Evolutionary conservation across 2,888 invertebrate genomes (phyloP).

Genomic region (Mythimna ferrago): DNA sequence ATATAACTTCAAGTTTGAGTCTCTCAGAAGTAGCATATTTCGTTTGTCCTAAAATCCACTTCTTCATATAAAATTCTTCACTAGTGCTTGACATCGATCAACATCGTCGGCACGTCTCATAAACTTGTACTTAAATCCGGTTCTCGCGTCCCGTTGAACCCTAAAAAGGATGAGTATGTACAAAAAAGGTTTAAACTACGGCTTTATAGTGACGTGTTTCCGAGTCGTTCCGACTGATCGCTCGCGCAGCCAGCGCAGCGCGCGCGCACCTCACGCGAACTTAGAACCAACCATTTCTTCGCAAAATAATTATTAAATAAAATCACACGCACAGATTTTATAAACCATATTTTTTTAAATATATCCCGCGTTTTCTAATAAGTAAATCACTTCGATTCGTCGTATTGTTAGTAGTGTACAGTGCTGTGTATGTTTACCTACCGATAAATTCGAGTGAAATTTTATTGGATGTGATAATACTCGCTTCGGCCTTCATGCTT

Average conservation of each 20-base stretch:
- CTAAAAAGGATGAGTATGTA: constrained; percentile 79
- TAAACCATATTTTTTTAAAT: constrained; percentile 30
- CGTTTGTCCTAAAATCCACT: background rate
- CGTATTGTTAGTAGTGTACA: background rate
- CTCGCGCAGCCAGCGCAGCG: constrained; percentile 65
- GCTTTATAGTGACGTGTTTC: constrained; percentile 65
- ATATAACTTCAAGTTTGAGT: background rate
- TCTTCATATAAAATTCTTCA: constrained; percentile 8
- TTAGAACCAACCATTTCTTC: constrained; percentile 42
- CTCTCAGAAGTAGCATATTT: background rate
- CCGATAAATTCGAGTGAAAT: constrained; percentile 47
- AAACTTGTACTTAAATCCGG: constrained; percentile 60
- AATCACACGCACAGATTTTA: constrained; percentile 31
- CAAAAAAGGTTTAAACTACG: constrained; percentile 70
- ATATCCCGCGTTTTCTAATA: constrained; percentile 31
- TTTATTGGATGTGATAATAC: constrained; percentile 55
- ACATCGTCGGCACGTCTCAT: constrained; percentile 18
- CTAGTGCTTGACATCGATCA: constrained; percentile 30
- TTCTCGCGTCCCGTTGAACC: constrained; percentile 71
- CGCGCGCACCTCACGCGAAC: constrained; percentile 58
- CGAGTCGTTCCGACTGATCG: constrained; percentile 75
- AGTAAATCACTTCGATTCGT: constrained; percentile 23
- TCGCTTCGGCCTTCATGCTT: constrained; percentile 40
- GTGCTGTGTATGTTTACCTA: constrained; percentile 2
- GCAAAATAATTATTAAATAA: constrained; percentile 49